Percentiles rank a stretch among this genome's conserved stretches.
Conservation (phyloP, 64 coral and sea anemone genomes). For the Porites lutea region DNA sequence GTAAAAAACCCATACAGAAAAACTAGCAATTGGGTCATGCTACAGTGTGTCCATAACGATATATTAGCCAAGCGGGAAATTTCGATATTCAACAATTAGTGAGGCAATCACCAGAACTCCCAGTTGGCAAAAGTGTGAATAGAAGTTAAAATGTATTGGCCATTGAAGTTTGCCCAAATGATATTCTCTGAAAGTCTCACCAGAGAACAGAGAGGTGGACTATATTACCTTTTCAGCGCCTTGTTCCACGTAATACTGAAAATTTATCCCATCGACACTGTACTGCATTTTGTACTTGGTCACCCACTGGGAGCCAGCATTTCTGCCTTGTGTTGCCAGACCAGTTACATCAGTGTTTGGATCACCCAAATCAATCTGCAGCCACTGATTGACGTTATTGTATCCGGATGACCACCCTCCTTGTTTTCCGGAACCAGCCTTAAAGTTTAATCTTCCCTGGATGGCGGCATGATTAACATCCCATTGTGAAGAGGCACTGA, state of each 20-base stretch:
- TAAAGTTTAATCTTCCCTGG: slow-evolving; percentile 6
- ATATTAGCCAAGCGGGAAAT: no score
- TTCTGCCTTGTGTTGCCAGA: not conserved
- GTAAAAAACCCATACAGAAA: no score
- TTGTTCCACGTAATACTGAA: not conserved
- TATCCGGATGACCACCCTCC: not conserved
- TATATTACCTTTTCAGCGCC: not conserved
- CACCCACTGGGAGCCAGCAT: not conserved
- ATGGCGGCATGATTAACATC: not conserved
- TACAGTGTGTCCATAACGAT: no score
- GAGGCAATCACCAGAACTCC: no score
- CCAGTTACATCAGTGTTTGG: not conserved
- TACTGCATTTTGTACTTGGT: not conserved
- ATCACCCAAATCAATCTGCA: not conserved
- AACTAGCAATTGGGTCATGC: no score
- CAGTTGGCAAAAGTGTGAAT: no score
- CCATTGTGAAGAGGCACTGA: slow-evolving; percentile 34
- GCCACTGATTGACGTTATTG: not conserved
- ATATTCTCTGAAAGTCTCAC: no score
- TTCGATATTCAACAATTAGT: no score
- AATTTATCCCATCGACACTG: not conserved
- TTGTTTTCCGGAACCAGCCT: not conserved
- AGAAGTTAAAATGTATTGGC: no score
- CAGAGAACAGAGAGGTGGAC: no score
- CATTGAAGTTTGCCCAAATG: no score